Percentiles rank a stretch among this genome's conserved stretches.
phyloP scores from a whole-genome alignment of 2,113 vertebrate species.

The Penelope pileata region DNA sequence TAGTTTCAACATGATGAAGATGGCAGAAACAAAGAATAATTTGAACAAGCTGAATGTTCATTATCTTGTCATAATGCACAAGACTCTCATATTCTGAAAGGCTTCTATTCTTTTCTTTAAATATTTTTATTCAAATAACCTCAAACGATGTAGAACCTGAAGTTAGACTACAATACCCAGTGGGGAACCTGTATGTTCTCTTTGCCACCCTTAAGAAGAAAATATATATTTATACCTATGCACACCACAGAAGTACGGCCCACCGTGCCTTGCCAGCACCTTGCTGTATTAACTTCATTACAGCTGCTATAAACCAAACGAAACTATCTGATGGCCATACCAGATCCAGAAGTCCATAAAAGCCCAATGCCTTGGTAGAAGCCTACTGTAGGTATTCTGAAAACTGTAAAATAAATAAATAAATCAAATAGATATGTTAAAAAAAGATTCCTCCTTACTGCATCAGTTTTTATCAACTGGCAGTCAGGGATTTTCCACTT shows the following conservation, averaged over 20 bases:
- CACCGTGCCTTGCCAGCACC: background rate
- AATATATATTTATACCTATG: slow-evolving; percentile 22
- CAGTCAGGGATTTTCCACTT: background rate
- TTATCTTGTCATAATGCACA: slow-evolving; percentile 70
- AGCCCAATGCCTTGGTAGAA: background rate
- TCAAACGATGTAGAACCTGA: background rate
- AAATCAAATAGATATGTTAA: background rate
- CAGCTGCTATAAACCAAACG: background rate
- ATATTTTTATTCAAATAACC: slow-evolving; percentile 69
- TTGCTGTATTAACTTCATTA: background rate
- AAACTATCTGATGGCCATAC: background rate
- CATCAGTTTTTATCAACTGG: background rate
- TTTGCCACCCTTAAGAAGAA: slow-evolving; percentile 8
- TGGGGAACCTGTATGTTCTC: slow-evolving; percentile 17
- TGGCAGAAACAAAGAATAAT: slow-evolving; percentile 52
- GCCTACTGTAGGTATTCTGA: background rate
- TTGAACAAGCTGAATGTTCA: slow-evolving; percentile 46
- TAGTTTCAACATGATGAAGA: slow-evolving; percentile 30
- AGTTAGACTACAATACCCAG: slow-evolving; percentile 43
- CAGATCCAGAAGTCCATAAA: background rate
- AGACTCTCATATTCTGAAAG: slow-evolving; percentile 37
- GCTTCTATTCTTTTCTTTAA: slow-evolving; percentile 56
- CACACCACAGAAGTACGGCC: background rate
- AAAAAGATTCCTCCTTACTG: background rate
- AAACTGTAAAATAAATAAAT: background rate